Percentiles rank a stretch among this genome's conserved stretches.
phyloP scores from a whole-genome alignment of 2,113 vertebrate species.

The Maccullochella peelii region DNA sequence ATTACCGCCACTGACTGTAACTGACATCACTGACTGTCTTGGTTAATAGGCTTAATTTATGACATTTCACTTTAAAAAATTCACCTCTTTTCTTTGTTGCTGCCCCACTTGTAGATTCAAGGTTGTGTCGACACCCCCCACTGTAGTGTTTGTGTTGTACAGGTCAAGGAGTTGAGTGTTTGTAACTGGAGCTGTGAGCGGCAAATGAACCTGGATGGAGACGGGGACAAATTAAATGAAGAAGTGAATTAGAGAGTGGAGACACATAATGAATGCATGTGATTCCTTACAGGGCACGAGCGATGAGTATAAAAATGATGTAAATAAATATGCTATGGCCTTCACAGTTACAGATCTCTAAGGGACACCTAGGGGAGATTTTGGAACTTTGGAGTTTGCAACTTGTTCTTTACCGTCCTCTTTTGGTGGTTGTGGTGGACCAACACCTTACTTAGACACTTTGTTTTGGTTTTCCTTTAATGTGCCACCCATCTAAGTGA shows the following conservation, averaged over 20 bases:
- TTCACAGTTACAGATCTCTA: not conserved
- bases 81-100: not conserved
- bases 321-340: not conserved
- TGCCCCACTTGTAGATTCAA: not conserved
- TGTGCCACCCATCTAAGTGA: constrained; percentile 1
- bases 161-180: not conserved
- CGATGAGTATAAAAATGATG: not conserved
- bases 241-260: not conserved
- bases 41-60: not conserved
- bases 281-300: not conserved
- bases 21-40: not conserved
- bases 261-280: not conserved
- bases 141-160: constrained; percentile 1
- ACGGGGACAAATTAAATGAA: not conserved
- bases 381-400: too few relatives aligned
- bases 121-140: not conserved
- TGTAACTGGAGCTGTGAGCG: not conserved
- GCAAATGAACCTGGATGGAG: not conserved
- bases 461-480: not conserved
- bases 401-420: not conserved
- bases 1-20: not conserved
- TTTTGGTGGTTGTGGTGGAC: too few relatives aligned
- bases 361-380: not conserved
- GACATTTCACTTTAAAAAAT: not conserved
- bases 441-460: not conserved